phyloP scores from a whole-genome alignment of 2,797 vertebrate species.

The Tragelaphus oryx region DNA sequence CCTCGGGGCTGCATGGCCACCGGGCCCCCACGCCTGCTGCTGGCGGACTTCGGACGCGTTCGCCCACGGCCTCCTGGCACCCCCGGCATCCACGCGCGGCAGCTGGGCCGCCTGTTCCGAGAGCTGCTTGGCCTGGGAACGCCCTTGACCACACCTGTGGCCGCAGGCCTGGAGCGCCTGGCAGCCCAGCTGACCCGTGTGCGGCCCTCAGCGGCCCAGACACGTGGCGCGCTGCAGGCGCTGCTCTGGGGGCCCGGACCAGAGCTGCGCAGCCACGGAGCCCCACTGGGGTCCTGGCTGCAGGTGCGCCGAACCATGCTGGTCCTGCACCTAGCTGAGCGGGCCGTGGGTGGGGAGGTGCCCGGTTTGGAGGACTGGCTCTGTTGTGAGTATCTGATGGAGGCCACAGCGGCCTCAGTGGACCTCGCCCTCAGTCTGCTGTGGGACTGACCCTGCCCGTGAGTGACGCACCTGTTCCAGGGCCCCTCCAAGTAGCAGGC shows the following conservation, averaged over 20 bases:
- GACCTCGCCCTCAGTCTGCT: constrained; percentile 69
- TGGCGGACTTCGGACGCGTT: constrained; percentile 71
- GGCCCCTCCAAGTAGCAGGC: background rate
- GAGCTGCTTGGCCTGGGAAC: constrained; percentile 71
- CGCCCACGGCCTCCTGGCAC: background rate
- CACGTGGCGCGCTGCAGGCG: constrained; percentile 81
- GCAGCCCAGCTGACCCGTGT: constrained; percentile 73
- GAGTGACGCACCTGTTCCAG: background rate
- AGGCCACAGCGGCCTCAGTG: constrained; percentile 75
- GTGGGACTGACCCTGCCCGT: background rate
- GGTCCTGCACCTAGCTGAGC: constrained; percentile 85
- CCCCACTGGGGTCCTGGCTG: constrained; percentile 60
- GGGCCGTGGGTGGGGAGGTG: constrained; percentile 18
- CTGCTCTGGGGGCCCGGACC: constrained; percentile 87
- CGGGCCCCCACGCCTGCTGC: constrained; percentile 79
- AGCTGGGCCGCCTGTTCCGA: constrained; percentile 79
- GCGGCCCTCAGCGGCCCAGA: constrained; percentile 56
- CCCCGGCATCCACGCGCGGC: constrained; percentile 70
- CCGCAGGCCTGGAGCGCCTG: constrained; percentile 77
- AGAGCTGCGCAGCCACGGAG: constrained; percentile 70
- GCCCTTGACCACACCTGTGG: background rate
- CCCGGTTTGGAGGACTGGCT: constrained; percentile 85
- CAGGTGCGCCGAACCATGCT: constrained; percentile 73
- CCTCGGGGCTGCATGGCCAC: background rate
- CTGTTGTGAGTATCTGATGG: constrained; percentile 84